Base-by-base conservation (phyloP, 2,888 invertebrate genomes). In the Acanthosepion pharaonis region DNA sequence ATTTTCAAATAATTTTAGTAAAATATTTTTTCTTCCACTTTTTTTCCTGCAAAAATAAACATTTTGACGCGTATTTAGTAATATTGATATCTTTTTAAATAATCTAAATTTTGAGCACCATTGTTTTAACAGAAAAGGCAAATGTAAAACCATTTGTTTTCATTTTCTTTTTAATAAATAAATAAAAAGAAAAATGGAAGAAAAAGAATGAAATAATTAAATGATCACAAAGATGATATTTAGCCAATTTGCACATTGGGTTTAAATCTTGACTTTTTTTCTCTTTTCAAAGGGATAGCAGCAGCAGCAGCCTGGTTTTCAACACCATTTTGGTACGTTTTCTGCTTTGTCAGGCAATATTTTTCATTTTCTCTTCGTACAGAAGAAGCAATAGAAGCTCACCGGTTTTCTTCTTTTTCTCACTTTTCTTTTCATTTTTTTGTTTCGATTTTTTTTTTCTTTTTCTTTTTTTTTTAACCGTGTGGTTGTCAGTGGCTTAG, bases 381-480 rank as follows among this genome's bases (percentile, higher is more conserved):
- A 78, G 78, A 78, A 78, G 78, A 78, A 78, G n/a, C 78, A 78
- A 11, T 78, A 78, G 78, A 59, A 78, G 78, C 78, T 78, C 78
- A 78, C 78, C 78, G 78, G 78, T 78, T 78, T 78, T 78, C 33
- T n/a, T 59, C 25, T 78, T 33, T 78, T 9, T 33, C 33, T 9
- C 4, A 33, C 33, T 28, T n/a, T 42, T 42, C 42, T 28, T n/a
- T 42, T 42, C 42, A 42, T 23, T n/a, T 59, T 64, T 78, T 33
- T 78, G n/a, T 33, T 78, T 9, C 5, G n/a, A n/a, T 78, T 28
- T n/a, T 78, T 78, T 78, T n/a, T n/a, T 33, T 33, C 33, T 33
- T 33, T 2, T 33, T n/a, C 33, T 33, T n/a, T 33, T 78, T 78
- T 78, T 33, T 0, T n/a, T 78, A 78, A 78, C 78, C 78, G 78